Conservation (phyloP, 2,888 invertebrate species). For the Dynastes hyllus region DNA sequence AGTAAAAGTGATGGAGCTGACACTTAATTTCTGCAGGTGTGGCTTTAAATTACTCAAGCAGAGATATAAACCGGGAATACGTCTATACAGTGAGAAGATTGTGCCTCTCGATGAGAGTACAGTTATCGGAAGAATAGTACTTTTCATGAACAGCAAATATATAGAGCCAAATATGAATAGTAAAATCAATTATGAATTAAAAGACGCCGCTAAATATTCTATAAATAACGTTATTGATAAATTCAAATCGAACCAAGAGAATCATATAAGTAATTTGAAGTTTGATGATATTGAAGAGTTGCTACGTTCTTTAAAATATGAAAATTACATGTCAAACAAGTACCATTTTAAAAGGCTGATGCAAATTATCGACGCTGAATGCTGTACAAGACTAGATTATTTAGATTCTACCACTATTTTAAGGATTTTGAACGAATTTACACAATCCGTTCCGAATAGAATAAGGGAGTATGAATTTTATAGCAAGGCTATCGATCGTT, state of each 20-base stretch:
- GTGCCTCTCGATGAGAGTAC: constrained; percentile 52
- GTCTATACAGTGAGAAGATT: constrained; percentile 34
- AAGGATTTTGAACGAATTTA: constrained; percentile 63
- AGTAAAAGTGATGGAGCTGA: constrained; percentile 20
- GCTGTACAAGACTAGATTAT: constrained; percentile 60
- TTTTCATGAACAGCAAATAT: constrained; percentile 52
- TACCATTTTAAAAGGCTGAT: constrained; percentile 59
- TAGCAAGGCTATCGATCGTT: constrained; percentile 60
- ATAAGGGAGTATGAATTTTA: constrained; percentile 65
- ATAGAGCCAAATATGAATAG: constrained; percentile 15
- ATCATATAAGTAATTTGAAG: constrained; percentile 49
- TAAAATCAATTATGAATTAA: constrained; percentile 23
- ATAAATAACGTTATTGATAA: constrained; percentile 46
- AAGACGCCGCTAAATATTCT: neutral
- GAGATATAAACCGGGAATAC: neutral
- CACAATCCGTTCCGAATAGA: constrained; percentile 63
- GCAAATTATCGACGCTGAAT: constrained; percentile 65
- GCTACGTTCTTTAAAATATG: constrained; percentile 48
- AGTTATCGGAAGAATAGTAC: constrained; percentile 53
- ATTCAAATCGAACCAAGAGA: constrained; percentile 30
- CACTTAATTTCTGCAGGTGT: constrained; percentile 14
- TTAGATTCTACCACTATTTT: constrained; percentile 61
- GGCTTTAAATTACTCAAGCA: constrained; percentile 3
- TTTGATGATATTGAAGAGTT: constrained; percentile 52
- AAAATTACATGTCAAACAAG: constrained; percentile 48